phyloP scores from a whole-genome alignment of 2,888 invertebrate genomes.

The Rhagophthalmus giganteus region DNA sequence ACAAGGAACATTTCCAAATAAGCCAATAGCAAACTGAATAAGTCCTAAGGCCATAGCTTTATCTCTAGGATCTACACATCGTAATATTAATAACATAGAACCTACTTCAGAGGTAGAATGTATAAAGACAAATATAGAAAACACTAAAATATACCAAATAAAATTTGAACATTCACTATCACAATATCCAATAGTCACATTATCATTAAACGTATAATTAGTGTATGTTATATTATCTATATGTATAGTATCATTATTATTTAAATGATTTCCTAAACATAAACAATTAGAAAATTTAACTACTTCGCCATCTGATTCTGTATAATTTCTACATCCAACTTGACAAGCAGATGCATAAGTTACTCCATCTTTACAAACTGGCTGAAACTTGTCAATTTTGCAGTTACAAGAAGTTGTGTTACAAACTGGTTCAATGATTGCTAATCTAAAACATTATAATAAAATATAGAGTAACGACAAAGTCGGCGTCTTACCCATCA shows the following conservation, averaged over 20 bases:
- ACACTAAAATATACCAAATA: conserved; percentile 77
- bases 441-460: conserved; percentile 42
- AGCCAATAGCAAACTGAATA: conserved; percentile 89
- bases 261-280: conserved; percentile 50
- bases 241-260: conserved; percentile 16
- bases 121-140: conserved; percentile 86
- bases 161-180: conserved; percentile 78
- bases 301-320: conserved; percentile 62
- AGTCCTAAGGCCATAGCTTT: conserved; percentile 94
- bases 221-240: conserved; percentile 36
- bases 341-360: conserved; percentile 90
- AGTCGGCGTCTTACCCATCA: conserved; percentile 56
- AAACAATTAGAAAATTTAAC: conserved; percentile 60
- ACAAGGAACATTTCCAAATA: conserved; percentile 93
- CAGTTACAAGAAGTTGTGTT: conserved; percentile 71
- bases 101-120: conserved; percentile 93
- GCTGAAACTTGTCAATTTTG: conserved; percentile 75
- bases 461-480: too few relatives aligned
- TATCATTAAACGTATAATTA: conserved; percentile 45
- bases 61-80: conserved; percentile 89
- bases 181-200: conserved; percentile 79
- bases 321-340: conserved; percentile 76
- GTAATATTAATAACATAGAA: conserved; percentile 84
- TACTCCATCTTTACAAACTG: conserved; percentile 79
- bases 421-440: conserved; percentile 62